Evolutionary conservation across 2,888 invertebrate genomes (phyloP).

Genomic region (Acrobasis consociella): DNA sequence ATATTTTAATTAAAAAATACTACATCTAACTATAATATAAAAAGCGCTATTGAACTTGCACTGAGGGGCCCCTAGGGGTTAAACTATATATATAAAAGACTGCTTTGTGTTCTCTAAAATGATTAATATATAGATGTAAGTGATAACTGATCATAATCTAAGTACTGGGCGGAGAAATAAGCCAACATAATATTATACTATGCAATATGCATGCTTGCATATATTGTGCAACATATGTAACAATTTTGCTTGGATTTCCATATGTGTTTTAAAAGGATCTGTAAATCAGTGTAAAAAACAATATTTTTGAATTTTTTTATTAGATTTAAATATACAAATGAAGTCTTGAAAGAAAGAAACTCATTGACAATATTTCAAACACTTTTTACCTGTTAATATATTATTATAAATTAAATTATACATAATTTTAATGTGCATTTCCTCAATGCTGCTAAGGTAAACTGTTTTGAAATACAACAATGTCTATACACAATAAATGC

Average conservation of each 20-base stretch:
- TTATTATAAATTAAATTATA: neutral
- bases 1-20: too few species aligned
- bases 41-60: too few species aligned
- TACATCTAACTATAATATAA: too few species aligned
- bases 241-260: neutral
- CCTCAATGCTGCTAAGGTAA: neutral
- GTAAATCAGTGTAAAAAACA: neutral
- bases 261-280: neutral
- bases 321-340: conserved; percentile 11
- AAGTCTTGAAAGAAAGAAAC: conserved; percentile 1
- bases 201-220: too few species aligned
- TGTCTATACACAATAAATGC: conserved; percentile 34
- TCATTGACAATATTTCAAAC: neutral
- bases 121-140: too few species aligned
- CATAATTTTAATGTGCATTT: neutral
- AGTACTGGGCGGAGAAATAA: too few species aligned
- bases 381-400: neutral
- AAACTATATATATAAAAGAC: too few species aligned
- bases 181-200: too few species aligned
- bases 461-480: conserved; percentile 7
- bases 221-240: conserved; percentile 4
- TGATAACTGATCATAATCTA: too few species aligned
- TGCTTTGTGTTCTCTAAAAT: too few species aligned
- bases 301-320: conserved; percentile 4
- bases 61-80: too few species aligned